Evolutionary conservation across 2,797 vertebrate species (phyloP).

Genomic region (Aldrovandia affinis): DNA sequence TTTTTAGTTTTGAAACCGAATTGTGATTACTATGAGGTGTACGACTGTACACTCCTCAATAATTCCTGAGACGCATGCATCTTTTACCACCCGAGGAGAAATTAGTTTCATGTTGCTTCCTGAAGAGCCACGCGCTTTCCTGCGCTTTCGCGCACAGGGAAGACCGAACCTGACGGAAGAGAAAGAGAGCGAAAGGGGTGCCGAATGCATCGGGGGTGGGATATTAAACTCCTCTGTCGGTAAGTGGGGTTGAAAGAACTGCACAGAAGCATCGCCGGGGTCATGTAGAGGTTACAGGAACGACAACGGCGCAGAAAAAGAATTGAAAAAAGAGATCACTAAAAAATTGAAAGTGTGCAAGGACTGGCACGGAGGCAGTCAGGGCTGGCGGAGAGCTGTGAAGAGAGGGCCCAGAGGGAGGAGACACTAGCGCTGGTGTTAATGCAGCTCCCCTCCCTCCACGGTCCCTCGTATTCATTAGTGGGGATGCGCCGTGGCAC

Average conservation of each 20-base stretch:
- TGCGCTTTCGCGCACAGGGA: neutral
- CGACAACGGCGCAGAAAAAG: neutral
- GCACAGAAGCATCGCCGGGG: neutral
- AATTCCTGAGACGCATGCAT: neutral
- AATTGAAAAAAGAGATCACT: neutral
- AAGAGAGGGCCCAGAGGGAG: neutral
- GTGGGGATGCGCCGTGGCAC: no score
- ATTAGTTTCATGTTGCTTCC: neutral
- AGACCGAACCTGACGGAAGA: neutral
- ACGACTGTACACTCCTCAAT: neutral
- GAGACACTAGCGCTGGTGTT: neutral
- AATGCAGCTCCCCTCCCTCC: neutral
- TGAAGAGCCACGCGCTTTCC: neutral
- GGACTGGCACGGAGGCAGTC: neutral
- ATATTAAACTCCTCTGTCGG: neutral
- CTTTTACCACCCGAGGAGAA: neutral
- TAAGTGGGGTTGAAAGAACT: neutral
- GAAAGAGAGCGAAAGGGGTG: neutral
- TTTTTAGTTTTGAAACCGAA: no score
- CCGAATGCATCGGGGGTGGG: neutral
- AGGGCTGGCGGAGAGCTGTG: neutral
- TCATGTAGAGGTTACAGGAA: slow-evolving; percentile 12
- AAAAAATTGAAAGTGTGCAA: slow-evolving; percentile 1
- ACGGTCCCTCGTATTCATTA: neutral
- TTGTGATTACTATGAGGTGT: neutral